phyloP scores from a whole-genome alignment of 2,888 invertebrate genomes.

The Heterodera filipjevi region DNA sequence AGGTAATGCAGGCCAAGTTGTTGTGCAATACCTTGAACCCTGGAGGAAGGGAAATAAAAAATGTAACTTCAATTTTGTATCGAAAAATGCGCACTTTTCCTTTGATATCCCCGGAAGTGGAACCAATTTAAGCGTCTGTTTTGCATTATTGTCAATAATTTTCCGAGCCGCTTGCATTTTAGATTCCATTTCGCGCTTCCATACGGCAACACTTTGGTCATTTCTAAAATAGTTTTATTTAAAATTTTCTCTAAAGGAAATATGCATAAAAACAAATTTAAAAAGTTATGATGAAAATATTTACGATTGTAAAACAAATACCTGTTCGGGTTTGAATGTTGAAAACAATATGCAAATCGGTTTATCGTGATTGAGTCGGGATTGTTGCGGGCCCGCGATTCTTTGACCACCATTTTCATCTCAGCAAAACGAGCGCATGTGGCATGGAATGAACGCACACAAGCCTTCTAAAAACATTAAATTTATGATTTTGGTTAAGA shows the following conservation, averaged over 20 bases:
- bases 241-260: too few species aligned
- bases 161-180: constrained; percentile 87
- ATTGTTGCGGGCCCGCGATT: constrained; percentile 19
- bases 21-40: constrained; percentile 41
- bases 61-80: neutral
- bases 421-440: constrained; percentile 95
- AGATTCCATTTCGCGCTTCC: constrained; percentile 62
- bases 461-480: constrained; percentile 64
- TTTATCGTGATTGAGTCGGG: constrained; percentile 37
- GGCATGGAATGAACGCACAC: constrained; percentile 86
- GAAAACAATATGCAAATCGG: constrained; percentile 52
- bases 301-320: neutral
- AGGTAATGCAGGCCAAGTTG: constrained; percentile 67
- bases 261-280: too few species aligned
- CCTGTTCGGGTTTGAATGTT: constrained; percentile 38
- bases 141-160: constrained; percentile 80
- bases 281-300: neutral
- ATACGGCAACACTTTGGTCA: constrained; percentile 26
- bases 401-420: constrained; percentile 88
- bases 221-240: constrained; percentile 10
- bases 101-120: constrained; percentile 49
- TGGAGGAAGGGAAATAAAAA: constrained; percentile 9
- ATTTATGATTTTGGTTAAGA: too few species aligned
- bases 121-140: constrained; percentile 77
- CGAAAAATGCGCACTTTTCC: constrained; percentile 19